Base-by-base conservation (phyloP, 1,140 invertebrate species). In the Galleria mellonella region DNA sequence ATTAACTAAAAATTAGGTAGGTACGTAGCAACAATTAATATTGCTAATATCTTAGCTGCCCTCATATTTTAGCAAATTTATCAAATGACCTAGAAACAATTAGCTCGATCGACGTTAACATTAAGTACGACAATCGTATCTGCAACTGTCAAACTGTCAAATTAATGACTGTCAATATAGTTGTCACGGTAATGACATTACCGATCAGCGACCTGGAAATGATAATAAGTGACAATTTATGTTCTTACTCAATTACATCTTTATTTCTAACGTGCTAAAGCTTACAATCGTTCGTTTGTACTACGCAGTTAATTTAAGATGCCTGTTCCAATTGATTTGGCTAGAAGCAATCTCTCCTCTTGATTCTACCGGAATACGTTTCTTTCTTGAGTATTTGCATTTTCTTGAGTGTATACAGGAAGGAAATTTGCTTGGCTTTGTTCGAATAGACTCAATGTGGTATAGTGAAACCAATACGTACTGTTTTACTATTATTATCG, bases 41-140 rank as follows among this genome's bases (percentile, higher is more conserved):
- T 23, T 23, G 17, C 6, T 23, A 23, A 23, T 23, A 23, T 23
- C n/a, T n/a, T n/a, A n/a, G n/a, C n/a, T n/a, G n/a, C n/a, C n/a
- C n/a, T n/a, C n/a, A 23, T 23, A 23, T 23, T 23, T 23, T 23
- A 23, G 2, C 30, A 42, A n/a, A 30, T 31, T 14, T 15, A 42
- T 48, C 60, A 64, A 77, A 77, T 72, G 72, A 51, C 47, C 47
- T 37, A 68, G 67, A 74, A 74, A 70, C 70, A 72, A 75, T 72
- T 60, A 3, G 54, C 54, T 59, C 49, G 44, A 41, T 35, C 38
- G 36, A 57, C 55, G 54, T 67, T 62, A 71, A 53, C 47, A 44
- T 43, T 23, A 37, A 40, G 9, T 31, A 30, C 17, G 37, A 51
- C 51, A 67, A 60, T 55, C 45, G 48, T 57, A 59, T 60, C 61